phyloP scores from a whole-genome alignment of 2,113 vertebrate species.

The Grammomys dolichurus region DNA sequence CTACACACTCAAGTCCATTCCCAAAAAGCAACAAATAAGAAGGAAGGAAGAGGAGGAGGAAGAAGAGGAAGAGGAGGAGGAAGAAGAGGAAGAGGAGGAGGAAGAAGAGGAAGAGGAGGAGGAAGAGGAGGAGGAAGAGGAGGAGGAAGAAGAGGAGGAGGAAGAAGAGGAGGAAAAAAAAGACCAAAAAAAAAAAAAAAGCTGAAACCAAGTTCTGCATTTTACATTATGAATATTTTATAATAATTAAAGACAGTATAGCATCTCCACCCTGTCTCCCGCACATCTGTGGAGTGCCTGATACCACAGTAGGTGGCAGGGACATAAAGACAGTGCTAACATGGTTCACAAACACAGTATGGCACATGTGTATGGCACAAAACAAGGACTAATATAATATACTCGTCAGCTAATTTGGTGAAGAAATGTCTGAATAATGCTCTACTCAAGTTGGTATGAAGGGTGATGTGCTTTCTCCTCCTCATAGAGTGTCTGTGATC shows the following conservation, averaged over 20 bases:
- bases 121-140: not conserved
- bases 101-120: too few species aligned
- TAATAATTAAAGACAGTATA: not conserved
- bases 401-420: not conserved
- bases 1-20: not conserved
- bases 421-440: not conserved
- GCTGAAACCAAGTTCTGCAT: too few species aligned
- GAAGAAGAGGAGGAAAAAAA: not conserved
- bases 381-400: not conserved
- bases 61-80: rapidly evolving
- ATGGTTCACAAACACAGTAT: not conserved
- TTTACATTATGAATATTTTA: not conserved
- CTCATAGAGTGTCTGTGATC: slow-evolving; percentile 34
- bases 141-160: not conserved
- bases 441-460: not conserved
- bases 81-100: too few species aligned
- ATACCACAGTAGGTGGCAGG: not conserved
- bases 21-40: not conserved
- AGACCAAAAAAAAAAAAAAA: not conserved
- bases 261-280: not conserved
- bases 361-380: not conserved
- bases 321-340: not conserved
- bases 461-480: slow-evolving; percentile 8
- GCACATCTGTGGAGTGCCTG: not conserved
- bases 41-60: not conserved